Evolutionary conservation across 2,888 invertebrate genomes (phyloP).

Genomic region (Ditylenchus weischeri): DNA sequence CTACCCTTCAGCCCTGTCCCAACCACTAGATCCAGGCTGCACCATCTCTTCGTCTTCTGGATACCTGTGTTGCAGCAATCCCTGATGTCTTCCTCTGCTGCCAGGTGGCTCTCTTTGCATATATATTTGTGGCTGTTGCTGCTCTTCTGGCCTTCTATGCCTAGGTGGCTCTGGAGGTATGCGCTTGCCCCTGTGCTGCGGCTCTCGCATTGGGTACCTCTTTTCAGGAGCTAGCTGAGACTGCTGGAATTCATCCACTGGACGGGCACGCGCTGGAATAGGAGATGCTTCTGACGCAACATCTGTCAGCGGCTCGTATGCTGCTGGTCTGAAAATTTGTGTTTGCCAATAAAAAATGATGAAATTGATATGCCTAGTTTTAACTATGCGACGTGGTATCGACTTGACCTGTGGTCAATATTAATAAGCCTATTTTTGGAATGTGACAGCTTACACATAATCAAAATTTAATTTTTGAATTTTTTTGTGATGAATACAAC

Average conservation of each 20-base stretch:
- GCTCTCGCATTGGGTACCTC: neutral
- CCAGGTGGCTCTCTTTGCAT: neutral
- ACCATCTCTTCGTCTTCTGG: neutral
- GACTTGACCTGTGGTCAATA: too few species aligned
- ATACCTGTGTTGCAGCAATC: neutral
- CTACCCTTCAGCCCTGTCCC: conserved; percentile 3
- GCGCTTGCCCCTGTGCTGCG: neutral
- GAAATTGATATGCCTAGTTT: too few species aligned
- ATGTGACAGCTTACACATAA: too few species aligned
- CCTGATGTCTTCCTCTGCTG: neutral
- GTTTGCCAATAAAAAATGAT: too few species aligned
- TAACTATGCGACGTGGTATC: too few species aligned
- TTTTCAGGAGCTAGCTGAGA: neutral
- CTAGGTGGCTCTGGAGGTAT: neutral
- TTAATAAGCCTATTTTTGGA: too few species aligned
- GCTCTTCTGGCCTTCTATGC: neutral
- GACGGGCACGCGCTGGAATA: neutral
- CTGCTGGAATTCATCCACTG: neutral
- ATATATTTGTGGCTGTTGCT: too few species aligned
- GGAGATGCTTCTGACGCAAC: neutral
- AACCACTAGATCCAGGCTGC: conserved; percentile 1
- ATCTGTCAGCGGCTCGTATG: neutral
- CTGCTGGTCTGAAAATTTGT: neutral
- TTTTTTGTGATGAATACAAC: too few species aligned
- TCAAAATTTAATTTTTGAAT: too few species aligned